These are phyloP conservation scores for Danionella cerebrum DNA, from an alignment of 2,113 vertebrate species.

Conservation along the genomic window DNA sequence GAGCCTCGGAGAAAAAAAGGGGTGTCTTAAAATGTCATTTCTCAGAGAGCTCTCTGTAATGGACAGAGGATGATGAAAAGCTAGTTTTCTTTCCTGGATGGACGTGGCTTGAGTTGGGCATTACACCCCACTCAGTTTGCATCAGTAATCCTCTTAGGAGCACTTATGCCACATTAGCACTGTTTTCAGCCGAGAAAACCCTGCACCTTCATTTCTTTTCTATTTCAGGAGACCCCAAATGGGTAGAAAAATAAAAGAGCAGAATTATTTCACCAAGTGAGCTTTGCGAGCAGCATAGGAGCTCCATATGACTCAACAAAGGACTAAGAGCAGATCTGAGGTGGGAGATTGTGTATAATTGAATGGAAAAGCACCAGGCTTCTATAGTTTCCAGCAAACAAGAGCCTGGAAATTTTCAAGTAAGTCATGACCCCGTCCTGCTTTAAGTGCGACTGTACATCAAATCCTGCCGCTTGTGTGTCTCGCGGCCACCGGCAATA, in stretches of 20 bases:
- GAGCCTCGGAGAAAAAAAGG: background rate
- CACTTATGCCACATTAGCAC: slow-evolving; percentile 53
- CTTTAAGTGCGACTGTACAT: slow-evolving; percentile 54
- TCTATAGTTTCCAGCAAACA: slow-evolving; percentile 45
- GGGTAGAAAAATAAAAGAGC: slow-evolving; percentile 45
- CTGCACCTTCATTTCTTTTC: slow-evolving; percentile 49
- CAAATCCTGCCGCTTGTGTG: slow-evolving; percentile 56
- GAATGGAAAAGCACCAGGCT: slow-evolving; percentile 57
- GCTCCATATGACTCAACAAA: slow-evolving; percentile 51
- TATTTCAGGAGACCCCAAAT: slow-evolving; percentile 21
- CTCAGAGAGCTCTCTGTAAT: background rate
- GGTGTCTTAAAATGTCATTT: background rate
- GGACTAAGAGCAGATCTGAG: slow-evolving; percentile 55
- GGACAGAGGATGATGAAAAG: slow-evolving; percentile 19
- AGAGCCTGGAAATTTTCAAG: slow-evolving; percentile 52
- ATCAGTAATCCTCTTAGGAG: slow-evolving; percentile 48
- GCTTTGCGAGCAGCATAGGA: slow-evolving; percentile 42
- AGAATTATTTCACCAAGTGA: slow-evolving; percentile 50
- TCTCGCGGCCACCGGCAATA: slow-evolving; percentile 53
- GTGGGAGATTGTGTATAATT: slow-evolving; percentile 56
- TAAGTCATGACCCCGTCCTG: slow-evolving; percentile 56
- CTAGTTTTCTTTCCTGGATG: slow-evolving; percentile 5
- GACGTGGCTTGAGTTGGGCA: slow-evolving; percentile 7
- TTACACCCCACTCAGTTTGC: slow-evolving; percentile 40
- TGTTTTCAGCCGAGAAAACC: slow-evolving; percentile 47